phyloP scores from a whole-genome alignment of 2,888 invertebrate species.

The Crioceris asparagi region DNA sequence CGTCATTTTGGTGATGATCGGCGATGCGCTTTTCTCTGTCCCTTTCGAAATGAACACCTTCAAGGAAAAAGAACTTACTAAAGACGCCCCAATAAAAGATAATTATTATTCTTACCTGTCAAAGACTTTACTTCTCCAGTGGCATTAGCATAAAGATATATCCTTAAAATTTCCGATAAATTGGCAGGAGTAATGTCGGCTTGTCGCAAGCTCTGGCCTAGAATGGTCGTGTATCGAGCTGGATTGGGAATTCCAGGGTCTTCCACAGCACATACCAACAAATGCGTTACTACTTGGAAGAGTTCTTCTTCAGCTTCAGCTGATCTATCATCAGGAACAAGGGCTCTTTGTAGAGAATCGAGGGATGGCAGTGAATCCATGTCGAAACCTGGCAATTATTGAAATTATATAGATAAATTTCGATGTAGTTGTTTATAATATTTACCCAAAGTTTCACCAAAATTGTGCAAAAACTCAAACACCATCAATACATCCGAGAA shows the following conservation, averaged over 20 bases:
- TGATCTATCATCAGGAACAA: slow-evolving; percentile 60
- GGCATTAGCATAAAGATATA: slow-evolving; percentile 83
- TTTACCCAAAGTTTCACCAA: slow-evolving; percentile 86
- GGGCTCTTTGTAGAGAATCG: slow-evolving; percentile 74
- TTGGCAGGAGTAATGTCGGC: slow-evolving; percentile 88
- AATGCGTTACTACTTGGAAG: slow-evolving; percentile 76
- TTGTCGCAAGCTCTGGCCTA: slow-evolving; percentile 80
- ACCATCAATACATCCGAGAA: slow-evolving; percentile 90
- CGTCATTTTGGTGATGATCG: slow-evolving; percentile 70
- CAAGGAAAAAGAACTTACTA: too few relatives aligned
- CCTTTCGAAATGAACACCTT: slow-evolving; percentile 63
- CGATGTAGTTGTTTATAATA: too few relatives aligned
- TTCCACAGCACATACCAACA: slow-evolving; percentile 85
- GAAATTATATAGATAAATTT: too few relatives aligned
- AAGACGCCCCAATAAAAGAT: too few relatives aligned
- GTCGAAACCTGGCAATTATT: too few relatives aligned
- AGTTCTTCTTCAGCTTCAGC: slow-evolving; percentile 76
- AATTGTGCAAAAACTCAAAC: slow-evolving; percentile 94
- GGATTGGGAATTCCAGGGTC: slow-evolving; percentile 89
- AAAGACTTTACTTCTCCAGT: slow-evolving; percentile 76
- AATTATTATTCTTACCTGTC: slow-evolving; percentile 47
- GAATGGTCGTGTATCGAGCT: slow-evolving; percentile 75
- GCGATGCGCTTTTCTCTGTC: slow-evolving; percentile 71
- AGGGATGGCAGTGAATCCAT: slow-evolving; percentile 80
- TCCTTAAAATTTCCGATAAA: slow-evolving; percentile 81